Evolutionary conservation across 2,113 vertebrate genomes (phyloP).

Genomic region (Trematocara variabile): DNA sequence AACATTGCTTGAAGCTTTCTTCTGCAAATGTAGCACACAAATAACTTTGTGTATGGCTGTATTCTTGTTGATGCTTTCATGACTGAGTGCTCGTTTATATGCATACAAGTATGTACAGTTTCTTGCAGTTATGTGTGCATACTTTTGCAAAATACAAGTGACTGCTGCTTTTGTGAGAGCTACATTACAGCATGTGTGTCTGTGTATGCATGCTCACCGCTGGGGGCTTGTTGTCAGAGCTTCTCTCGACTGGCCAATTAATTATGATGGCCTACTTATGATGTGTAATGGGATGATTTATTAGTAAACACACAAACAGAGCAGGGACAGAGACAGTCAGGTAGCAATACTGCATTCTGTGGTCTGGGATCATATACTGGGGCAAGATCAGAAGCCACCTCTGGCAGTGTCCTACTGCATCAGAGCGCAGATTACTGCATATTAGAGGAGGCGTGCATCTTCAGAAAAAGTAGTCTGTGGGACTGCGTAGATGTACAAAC

Average conservation of each 20-base stretch:
- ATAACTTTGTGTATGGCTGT: conserved; percentile 2
- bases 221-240: conserved; percentile 72
- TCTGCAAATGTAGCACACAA: neutral
- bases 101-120: neutral
- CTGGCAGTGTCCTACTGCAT: conserved; percentile 58
- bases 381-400: conserved; percentile 60
- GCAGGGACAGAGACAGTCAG: conserved; percentile 55
- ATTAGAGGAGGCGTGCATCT: neutral
- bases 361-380: conserved; percentile 41
- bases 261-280: conserved; percentile 82
- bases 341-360: conserved; percentile 31
- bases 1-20: neutral
- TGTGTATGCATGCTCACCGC: conserved; percentile 37
- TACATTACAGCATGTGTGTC: conserved; percentile 8
- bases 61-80: neutral
- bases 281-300: conserved; percentile 81
- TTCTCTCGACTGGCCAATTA: conserved; percentile 77
- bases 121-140: neutral
- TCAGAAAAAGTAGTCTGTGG: neutral
- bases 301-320: conserved; percentile 77
- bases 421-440: conserved; percentile 1
- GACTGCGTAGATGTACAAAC: neutral
- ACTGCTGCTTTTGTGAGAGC: conserved; percentile 4
- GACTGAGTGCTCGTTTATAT: neutral
- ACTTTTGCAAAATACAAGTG: conserved; percentile 1